Evolutionary conservation across 2,888 invertebrate species (phyloP), one percentile per base, ranked within the genome.

Genomic region (Drosophila mettleri): DNA sequence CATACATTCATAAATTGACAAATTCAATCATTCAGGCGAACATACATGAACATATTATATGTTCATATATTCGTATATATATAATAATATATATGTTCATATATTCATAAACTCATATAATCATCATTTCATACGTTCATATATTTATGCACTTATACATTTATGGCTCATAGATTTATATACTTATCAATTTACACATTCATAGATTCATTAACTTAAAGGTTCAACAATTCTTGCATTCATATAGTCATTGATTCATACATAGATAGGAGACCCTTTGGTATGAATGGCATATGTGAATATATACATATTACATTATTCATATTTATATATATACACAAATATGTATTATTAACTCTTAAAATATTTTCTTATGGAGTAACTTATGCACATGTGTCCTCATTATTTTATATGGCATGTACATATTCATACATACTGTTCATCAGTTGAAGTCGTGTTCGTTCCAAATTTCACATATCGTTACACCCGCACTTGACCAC

Each of bases 401-500:
- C 29, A 34, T 39, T 52, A 20, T 38, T 52, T 16, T 49, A 22
- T n/a, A 18, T 14, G n/a, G 33, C 22, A 18, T 14, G n/a, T n/a
- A 3, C 14, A 43, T 2, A 4, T 9, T 8, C 3, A n/a, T 33
- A 18, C 2, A 1, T 6, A 18, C 52, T 48, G 38, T 48, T 52
- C 41, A 51, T 12, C 20, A 41, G 38, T 36, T 68, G 72, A 46
- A 68, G 57, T 58, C 54, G 67, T 49, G 46, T 41, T 72, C 76
- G 72, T 43, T 72, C 72, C 27, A 74, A 16, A 75, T 63, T 54
- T 54, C 34, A 48, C 63, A 63, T 49, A 63, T 59, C 39, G 46
- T 41, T 46, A 38, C 51, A 67, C 41, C 48, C 58, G 53, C 75
- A 74, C 74, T 63, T 69, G 66, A 74, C 74, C 72, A 68, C 48